Percentiles rank a stretch among this genome's conserved stretches.
phyloP scores from a whole-genome alignment of 2,797 vertebrate species.

The Leucoraja ocellata region DNA sequence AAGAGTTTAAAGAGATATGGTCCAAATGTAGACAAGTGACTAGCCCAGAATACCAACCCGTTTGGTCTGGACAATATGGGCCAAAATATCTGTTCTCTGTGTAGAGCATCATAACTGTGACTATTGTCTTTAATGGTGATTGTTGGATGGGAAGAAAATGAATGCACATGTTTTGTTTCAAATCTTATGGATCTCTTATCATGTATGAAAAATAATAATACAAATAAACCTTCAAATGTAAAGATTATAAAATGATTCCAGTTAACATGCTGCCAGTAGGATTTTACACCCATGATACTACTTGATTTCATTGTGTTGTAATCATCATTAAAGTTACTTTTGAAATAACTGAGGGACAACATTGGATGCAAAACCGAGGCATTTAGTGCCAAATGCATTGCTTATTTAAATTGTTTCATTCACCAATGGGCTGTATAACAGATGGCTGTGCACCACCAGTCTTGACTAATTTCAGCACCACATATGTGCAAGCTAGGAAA shows the following conservation, averaged over 20 bases:
- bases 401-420: no score
- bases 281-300: not conserved
- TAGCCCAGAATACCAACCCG: no score
- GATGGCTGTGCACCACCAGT: not conserved
- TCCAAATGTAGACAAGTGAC: no score
- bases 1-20: no score
- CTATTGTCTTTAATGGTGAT: no score
- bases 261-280: not conserved
- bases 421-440: no score
- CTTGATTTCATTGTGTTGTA: not conserved
- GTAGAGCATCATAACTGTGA: no score
- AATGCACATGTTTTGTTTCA: not conserved
- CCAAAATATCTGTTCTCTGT: no score
- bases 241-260: not conserved
- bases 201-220: not conserved
- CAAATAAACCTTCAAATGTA: not conserved
- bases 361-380: not conserved
- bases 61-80: no score
- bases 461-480: not conserved
- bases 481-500: not conserved
- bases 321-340: not conserved
- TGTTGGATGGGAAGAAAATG: no score
- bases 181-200: not conserved
- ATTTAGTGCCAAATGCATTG: not conserved
- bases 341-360: not conserved